Evolutionary conservation across 2,888 invertebrate species (phyloP).

Genomic region (Teinopalpus imperialis): DNA sequence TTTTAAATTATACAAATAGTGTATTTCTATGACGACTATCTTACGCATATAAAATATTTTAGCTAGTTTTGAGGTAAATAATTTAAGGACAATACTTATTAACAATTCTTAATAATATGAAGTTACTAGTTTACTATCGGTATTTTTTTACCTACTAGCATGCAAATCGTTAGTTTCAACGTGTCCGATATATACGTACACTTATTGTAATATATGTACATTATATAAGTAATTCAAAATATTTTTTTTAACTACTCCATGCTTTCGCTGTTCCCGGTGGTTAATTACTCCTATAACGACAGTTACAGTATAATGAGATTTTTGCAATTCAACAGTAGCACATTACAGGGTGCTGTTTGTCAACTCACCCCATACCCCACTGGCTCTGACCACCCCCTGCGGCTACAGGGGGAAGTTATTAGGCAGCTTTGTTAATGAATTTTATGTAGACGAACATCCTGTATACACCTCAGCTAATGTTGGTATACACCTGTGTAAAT

Average conservation of each 20-base stretch:
- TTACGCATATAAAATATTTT: no score
- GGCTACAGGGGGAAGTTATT: slow-evolving; percentile 55
- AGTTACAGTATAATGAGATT: slow-evolving; percentile 81
- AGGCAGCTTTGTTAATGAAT: slow-evolving; percentile 68
- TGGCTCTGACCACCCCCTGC: slow-evolving; percentile 34
- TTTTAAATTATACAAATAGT: no score
- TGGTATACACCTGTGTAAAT: slow-evolving; percentile 2
- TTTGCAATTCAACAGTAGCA: slow-evolving; percentile 80
- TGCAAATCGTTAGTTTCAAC: no score
- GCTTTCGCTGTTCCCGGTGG: slow-evolving; percentile 45
- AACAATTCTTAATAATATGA: no score
- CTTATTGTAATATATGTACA: no score
- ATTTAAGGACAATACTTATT: no score
- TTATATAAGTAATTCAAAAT: no score
- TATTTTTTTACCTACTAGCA: no score
- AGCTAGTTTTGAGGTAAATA: no score
- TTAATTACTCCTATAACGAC: slow-evolving; percentile 81
- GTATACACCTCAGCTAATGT: slow-evolving; percentile 31
- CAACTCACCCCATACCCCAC: slow-evolving; percentile 44
- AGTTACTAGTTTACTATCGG: no score
- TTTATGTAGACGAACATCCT: slow-evolving; percentile 48
- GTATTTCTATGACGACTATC: no score
- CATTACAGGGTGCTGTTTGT: slow-evolving; percentile 73
- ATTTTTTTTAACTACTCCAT: slow-evolving; percentile 37
- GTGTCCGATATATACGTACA: no score